Conservation (phyloP, 2,113 vertebrate species). For the Anser brachyrhynchus region DNA sequence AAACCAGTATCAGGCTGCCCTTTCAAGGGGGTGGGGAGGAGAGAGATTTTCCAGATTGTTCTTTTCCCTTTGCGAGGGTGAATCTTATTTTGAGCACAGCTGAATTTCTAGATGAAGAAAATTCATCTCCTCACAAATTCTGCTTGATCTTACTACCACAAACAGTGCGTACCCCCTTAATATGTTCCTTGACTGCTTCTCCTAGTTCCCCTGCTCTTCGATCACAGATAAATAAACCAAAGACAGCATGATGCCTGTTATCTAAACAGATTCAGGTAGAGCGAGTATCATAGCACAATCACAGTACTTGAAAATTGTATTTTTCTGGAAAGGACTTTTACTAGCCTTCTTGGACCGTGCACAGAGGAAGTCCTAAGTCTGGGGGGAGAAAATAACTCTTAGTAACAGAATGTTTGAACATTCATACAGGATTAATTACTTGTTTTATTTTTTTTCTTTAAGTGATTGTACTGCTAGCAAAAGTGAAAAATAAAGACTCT, state of each 20-base stretch:
- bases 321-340: slow-evolving; percentile 55
- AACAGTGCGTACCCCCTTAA: neutral
- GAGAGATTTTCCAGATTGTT: neutral
- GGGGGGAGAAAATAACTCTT: slow-evolving; percentile 56
- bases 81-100: neutral
- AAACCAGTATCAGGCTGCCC: neutral
- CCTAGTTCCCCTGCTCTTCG: slow-evolving; percentile 32
- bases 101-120: slow-evolving; percentile 48
- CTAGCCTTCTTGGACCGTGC: slow-evolving; percentile 59
- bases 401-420: slow-evolving; percentile 66
- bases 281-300: slow-evolving; percentile 65
- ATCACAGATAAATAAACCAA: slow-evolving; percentile 66
- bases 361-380: slow-evolving; percentile 67
- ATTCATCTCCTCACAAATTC: slow-evolving; percentile 3
- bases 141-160: slow-evolving; percentile 64
- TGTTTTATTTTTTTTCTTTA: slow-evolving; percentile 66
- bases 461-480: slow-evolving; percentile 52
- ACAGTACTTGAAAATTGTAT: slow-evolving; percentile 59
- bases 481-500: slow-evolving; percentile 61
- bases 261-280: slow-evolving; percentile 74
- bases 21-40: neutral
- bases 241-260: slow-evolving; percentile 65
- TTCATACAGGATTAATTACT: slow-evolving; percentile 73
- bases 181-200: slow-evolving; percentile 47
- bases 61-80: neutral